Evolutionary conservation across 2,888 invertebrate species (phyloP), one percentile per base, ranked within the genome.

Genomic region (Thysanoteuthis rhombus): DNA sequence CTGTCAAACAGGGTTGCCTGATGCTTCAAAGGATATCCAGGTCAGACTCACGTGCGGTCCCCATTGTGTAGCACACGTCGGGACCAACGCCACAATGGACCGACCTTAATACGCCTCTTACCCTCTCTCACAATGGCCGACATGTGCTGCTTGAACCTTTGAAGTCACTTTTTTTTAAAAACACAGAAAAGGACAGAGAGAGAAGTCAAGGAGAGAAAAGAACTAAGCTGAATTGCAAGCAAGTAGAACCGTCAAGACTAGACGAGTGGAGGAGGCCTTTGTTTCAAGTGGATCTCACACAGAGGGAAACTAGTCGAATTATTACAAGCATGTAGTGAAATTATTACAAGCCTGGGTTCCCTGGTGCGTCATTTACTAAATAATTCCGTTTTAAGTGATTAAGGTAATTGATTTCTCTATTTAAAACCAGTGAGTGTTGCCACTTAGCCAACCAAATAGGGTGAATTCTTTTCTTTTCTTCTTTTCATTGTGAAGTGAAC

Each of bases 61-160:
- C n/a, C 75, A n/a, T 75, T 75, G 75, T 75, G n/a, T n/a, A 19
- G 36, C 75, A 75, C 75, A 75, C 75, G 75, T 16, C n/a, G 75
- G 19, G n/a, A 36, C 75, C n/a, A n/a, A 75, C 75, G n/a, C n/a
- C 75, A 75, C n/a, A 75, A 75, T 75, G 19, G 75, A 8, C 75
- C 75, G 75, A 4, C 75, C 75, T 8, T 75, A 75, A 75, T 75
- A 75, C n/a, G 12, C 75, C 75, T 19, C 75, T 75, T n/a, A 75
- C 75, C 10, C 75, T n/a, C 12, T 75, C n/a, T 75, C 3, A 75
- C 75, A 75, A 75, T 75, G 16, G n/a, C 12, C n/a, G 75, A 75
- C 75, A 75, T 75, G 75, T n/a, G 75, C 75, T 75, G n/a, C 75
- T 75, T 75, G 75, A 75, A 75, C 75, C 75, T 75, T 75, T 75